These are phyloP conservation scores for Henicopernis longicauda DNA, from an alignment of 2,113 vertebrate genomes.

Conservation along the genomic window DNA sequence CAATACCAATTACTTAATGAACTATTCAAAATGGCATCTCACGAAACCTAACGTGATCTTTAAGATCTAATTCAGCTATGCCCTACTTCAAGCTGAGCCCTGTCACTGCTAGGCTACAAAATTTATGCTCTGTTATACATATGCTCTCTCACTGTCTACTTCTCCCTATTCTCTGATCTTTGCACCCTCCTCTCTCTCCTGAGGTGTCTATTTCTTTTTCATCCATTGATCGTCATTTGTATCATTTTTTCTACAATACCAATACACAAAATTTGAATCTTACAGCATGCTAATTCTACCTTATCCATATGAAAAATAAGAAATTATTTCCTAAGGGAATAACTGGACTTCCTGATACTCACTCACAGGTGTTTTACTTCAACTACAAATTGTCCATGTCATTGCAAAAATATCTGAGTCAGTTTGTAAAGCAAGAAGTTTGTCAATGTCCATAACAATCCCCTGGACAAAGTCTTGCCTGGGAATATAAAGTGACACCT, in stretches of 20 bases:
- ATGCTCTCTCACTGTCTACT: background rate
- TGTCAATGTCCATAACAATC: background rate
- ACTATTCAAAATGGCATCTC: background rate
- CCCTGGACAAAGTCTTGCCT: background rate
- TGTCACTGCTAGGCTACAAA: background rate
- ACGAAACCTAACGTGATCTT: background rate
- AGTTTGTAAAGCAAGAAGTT: background rate
- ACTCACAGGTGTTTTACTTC: background rate
- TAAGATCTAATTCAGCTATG: background rate
- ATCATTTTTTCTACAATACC: background rate
- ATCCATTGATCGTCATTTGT: background rate
- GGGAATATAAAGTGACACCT: background rate
- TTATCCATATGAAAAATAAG: background rate
- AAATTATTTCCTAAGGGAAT: background rate
- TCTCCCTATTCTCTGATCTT: background rate
- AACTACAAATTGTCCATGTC: background rate
- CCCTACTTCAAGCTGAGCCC: background rate
- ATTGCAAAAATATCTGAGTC: background rate
- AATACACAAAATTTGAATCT: background rate
- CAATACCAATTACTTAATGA: background rate
- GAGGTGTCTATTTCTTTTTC: background rate
- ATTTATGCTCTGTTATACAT: background rate
- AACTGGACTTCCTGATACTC: background rate
- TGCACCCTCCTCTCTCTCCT: background rate
- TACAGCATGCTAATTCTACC: background rate